phyloP scores from a whole-genome alignment of 2,113 vertebrate genomes.

The Hyaena hyaena region DNA sequence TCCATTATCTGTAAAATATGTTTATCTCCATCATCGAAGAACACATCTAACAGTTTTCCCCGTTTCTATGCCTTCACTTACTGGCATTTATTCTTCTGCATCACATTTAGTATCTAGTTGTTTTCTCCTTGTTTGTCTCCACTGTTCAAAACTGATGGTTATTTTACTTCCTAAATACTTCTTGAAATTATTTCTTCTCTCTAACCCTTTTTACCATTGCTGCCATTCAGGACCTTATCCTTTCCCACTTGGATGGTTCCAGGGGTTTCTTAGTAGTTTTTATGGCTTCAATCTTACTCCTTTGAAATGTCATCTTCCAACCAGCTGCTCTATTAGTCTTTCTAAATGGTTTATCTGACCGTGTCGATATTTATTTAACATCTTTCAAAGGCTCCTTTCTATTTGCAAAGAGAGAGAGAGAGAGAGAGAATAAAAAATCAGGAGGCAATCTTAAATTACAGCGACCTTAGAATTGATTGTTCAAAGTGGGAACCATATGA shows the following conservation, averaged over 20 bases:
- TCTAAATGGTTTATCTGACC: background rate
- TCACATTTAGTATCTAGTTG: background rate
- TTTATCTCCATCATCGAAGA: background rate
- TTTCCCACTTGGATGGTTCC: background rate
- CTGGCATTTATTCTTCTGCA: background rate
- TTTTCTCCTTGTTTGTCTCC: background rate
- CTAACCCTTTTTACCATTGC: fast-evolving
- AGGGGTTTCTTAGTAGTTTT: background rate
- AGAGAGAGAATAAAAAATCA: background rate
- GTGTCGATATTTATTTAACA: background rate
- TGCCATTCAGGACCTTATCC: fast-evolving
- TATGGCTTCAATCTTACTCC: background rate
- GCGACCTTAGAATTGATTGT: background rate
- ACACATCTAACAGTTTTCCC: background rate
- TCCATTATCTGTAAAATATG: background rate
- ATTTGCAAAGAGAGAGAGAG: background rate
- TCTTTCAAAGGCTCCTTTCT: background rate
- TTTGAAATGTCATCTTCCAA: background rate
- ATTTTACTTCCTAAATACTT: background rate
- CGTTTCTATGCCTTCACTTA: background rate
- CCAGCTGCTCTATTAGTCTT: background rate
- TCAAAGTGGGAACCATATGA: background rate
- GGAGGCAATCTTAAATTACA: background rate
- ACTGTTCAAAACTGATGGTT: background rate
- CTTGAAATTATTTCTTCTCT: background rate